Evolutionary conservation across 2,888 invertebrate species (phyloP).

Genomic region (Ectobius pallidus): DNA sequence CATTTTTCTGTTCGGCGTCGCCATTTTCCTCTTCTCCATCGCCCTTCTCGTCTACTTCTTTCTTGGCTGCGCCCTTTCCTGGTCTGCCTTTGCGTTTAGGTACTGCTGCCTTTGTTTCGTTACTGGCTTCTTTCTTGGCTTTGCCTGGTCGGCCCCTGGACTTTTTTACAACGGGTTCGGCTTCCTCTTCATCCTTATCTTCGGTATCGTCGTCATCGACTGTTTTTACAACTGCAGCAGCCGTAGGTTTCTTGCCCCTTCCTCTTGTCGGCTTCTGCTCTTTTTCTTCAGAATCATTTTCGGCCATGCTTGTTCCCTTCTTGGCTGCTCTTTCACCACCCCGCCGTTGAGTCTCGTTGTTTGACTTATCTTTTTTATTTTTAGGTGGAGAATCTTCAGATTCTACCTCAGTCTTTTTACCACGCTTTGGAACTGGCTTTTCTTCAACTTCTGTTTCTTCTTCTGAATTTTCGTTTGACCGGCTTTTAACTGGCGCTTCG

Average conservation of each 20-base stretch:
- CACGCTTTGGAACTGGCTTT: not conserved
- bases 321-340: not conserved
- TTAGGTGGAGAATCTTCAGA: not conserved
- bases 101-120: not conserved
- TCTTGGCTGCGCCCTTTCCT: not conserved
- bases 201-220: not conserved
- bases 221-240: too few species aligned
- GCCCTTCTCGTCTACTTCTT: constrained; percentile 26
- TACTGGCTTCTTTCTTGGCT: not conserved
- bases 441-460: constrained; percentile 17
- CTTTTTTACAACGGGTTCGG: constrained; percentile 8
- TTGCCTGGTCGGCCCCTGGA: not conserved
- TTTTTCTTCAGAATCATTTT: not conserved
- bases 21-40: not conserved
- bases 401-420: constrained; percentile 3
- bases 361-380: not conserved
- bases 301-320: not conserved
- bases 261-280: not conserved
- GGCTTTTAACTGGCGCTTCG: not conserved
- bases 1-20: not conserved
- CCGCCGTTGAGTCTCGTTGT: not conserved
- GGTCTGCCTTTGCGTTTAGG: not conserved
- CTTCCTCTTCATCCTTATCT: constrained; percentile 29
- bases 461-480: not conserved
- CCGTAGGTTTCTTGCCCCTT: constrained; percentile 6